A percentile compares a stretch with the other conserved stretches of the same genome.
Evolutionary conservation across 2,113 vertebrate genomes (phyloP).

Genomic region (Ctenomys sociabilis): DNA sequence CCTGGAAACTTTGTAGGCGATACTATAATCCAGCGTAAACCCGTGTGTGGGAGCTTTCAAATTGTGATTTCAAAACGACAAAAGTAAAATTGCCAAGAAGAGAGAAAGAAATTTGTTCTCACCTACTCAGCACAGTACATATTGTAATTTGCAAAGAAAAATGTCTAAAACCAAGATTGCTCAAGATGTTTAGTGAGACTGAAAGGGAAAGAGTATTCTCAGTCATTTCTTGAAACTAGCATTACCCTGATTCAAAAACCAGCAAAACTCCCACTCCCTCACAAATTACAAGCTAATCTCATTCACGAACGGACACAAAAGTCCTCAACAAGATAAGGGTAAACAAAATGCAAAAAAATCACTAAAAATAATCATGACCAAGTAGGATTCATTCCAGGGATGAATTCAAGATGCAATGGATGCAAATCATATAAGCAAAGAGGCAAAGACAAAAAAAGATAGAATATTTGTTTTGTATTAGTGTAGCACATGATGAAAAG

Average conservation of each 20-base stretch:
- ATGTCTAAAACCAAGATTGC: not conserved
- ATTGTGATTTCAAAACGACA: conserved; percentile 19
- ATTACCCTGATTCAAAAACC: not conserved
- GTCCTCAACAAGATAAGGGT: not conserved
- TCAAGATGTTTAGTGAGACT: not conserved
- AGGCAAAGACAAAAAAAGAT: not conserved
- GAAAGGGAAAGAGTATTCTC: not conserved
- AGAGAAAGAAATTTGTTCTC: not conserved
- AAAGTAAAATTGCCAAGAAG: not conserved
- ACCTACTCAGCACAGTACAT: not conserved
- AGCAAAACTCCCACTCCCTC: not conserved
- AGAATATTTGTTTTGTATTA: not conserved
- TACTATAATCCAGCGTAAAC: not conserved
- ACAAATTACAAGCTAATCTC: not conserved
- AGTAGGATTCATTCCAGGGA: not conserved
- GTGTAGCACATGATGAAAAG: no score
- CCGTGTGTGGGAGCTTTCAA: not conserved
- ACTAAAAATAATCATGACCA: not conserved
- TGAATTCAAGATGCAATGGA: not conserved
- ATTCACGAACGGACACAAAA: not conserved
- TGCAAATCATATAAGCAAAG: not conserved
- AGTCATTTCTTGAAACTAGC: not conserved
- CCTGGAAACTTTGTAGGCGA: not conserved
- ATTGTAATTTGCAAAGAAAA: not conserved
- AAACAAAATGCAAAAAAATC: not conserved